Evolutionary conservation across 2,113 vertebrate genomes (phyloP), one percentile per base, ranked within the genome.

Genomic region (Varanus salvator): DNA sequence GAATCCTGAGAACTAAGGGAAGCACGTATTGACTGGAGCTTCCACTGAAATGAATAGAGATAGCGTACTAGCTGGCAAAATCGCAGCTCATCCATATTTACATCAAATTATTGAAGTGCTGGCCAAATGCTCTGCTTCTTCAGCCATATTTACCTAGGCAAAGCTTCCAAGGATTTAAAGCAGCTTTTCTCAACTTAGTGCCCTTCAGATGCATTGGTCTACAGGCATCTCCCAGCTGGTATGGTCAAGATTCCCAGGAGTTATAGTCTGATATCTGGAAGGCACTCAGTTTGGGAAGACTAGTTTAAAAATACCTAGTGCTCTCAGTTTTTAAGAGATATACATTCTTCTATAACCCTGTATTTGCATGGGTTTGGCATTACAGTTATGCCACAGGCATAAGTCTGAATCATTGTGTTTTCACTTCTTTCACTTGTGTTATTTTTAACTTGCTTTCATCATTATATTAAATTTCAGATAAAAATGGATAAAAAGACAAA

Each of bases 401-500:
- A 34, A n/a, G 71, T 74, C 4, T 15, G n/a, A 5, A 74, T 75
- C n/a, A n/a, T 31, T 38, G 17, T 44, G 80, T 9, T 34, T 82
- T 19, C 54, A 57, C 60, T 81, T 34, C 0, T 9, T 34, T 15
- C 23, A 19, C 25, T 29, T 64, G 23, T 78, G 48, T 76, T 64
- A 29, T 48, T 87, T 31, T 60, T 44, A 44, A 25, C 31, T 88
- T 88, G 6, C 80, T 44, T 57, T 80, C 7, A 34, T 80, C 25
- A n/a, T 6, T 25, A 60, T 31, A 75, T 17, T 50, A 38, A 31
- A 34, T 60, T 86, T 7, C 44, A 11, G 7, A 83, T 25, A 71
- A 90, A 90, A 84, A 81, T 3, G 8, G 3, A 31, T 90, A 88
- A 83, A 91, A 27, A 3, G 14, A 52, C 34, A n/a, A 57, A 81